phyloP scores from a whole-genome alignment of 2,797 vertebrate genomes.

The Crypturellus tataupa region DNA sequence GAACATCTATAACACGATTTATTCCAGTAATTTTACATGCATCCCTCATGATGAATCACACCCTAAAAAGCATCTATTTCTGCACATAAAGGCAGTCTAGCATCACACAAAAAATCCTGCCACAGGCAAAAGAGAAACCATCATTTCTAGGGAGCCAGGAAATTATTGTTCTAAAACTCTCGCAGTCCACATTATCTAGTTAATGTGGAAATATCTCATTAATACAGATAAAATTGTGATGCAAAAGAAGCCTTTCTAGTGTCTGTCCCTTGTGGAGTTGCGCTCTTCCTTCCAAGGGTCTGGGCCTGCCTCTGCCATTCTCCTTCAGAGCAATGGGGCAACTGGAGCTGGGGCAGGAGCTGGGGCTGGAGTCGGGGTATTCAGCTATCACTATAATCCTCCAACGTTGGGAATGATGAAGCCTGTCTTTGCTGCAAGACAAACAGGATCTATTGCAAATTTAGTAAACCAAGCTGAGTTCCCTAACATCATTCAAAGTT shows the following conservation, averaged over 20 bases:
- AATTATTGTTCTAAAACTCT: neutral
- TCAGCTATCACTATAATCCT: neutral
- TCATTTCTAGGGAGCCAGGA: neutral
- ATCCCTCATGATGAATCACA: slow-evolving; percentile 4
- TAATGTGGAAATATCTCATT: neutral
- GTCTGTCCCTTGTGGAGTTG: neutral
- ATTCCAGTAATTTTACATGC: slow-evolving; percentile 40
- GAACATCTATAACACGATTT: neutral
- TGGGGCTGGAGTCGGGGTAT: too few species aligned
- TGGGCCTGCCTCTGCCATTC: neutral
- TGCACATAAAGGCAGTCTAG: neutral
- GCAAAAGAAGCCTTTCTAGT: neutral
- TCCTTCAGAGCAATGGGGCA: neutral
- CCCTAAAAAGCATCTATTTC: neutral
- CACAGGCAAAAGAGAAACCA: neutral
- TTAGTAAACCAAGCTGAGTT: neutral
- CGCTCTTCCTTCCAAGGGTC: neutral
- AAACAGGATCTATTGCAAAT: neutral
- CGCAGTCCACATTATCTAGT: neutral
- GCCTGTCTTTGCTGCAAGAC: neutral
- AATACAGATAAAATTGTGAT: neutral
- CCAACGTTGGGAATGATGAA: neutral
- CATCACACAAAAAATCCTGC: neutral
- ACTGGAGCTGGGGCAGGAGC: accelerated
- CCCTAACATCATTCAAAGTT: neutral